These are phyloP conservation scores for Parapristionchus giblindavisi DNA, from an alignment of 2,888 invertebrate genomes.

Conservation along the genomic window DNA sequence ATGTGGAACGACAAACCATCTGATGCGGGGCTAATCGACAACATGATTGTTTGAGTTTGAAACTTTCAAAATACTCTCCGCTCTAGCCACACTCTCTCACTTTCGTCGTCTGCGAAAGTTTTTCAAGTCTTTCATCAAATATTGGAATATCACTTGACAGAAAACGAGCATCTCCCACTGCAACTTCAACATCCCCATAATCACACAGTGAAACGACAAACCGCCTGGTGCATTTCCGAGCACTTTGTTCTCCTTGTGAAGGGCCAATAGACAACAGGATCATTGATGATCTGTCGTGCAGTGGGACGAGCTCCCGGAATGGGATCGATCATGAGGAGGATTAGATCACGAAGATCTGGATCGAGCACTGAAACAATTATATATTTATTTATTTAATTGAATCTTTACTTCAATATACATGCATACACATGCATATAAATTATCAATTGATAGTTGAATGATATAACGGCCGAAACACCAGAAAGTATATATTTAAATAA, in stretches of 20 bases:
- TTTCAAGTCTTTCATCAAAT: no score
- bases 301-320: conserved; percentile 49
- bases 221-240: conserved; percentile 1
- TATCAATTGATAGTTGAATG: neutral
- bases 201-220: no score
- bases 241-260: neutral
- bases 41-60: no score
- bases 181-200: neutral
- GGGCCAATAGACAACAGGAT: conserved; percentile 8
- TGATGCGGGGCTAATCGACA: no score
- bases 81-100: no score
- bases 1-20: no score
- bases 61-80: no score
- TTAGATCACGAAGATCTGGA: conserved; percentile 44
- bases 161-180: no score
- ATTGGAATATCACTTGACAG: no score
- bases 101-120: no score
- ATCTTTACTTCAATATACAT: neutral
- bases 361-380: neutral
- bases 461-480: neutral
- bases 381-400: neutral
- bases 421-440: neutral
- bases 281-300: conserved; percentile 30
- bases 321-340: conserved; percentile 48
- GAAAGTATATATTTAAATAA: no score